A percentile compares a stretch with the other conserved stretches of the same genome.
Evolutionary conservation across 1,140 invertebrate genomes (phyloP).

Genomic region (Microplitis demolitor): DNA sequence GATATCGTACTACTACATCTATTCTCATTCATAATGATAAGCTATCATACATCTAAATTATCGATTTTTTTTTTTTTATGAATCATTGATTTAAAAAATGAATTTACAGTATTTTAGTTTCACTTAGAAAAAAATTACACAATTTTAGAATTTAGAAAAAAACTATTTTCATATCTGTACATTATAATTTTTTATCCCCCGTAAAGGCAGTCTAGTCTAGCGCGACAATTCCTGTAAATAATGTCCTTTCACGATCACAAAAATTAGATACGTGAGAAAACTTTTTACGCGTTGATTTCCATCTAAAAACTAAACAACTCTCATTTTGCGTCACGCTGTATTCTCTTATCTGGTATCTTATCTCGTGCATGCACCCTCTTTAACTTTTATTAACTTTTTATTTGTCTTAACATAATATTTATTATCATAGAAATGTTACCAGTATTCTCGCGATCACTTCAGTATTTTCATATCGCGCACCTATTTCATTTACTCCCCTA

Average conservation of each 20-base stretch:
- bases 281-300: conserved; percentile 47
- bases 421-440: not conserved
- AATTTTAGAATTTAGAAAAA: no score
- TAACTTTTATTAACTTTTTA: conserved; percentile 47
- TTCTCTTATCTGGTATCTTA: conserved; percentile 41
- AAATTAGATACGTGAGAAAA: conserved; percentile 53
- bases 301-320: conserved; percentile 30
- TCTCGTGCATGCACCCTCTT: conserved; percentile 37
- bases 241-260: not conserved
- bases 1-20: no score
- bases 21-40: no score
- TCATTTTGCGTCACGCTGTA: conserved; percentile 42
- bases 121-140: no score
- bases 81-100: no score
- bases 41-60: no score
- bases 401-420: not conserved
- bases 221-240: not conserved
- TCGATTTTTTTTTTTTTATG: no score
- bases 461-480: not conserved
- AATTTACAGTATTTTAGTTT: no score
- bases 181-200: no score
- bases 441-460: no score
- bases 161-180: no score
- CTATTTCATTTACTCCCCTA: no score
- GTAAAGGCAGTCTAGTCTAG: not conserved